Base-by-base conservation (phyloP, 2,797 vertebrate species). In the Melanitta fusca region DNA sequence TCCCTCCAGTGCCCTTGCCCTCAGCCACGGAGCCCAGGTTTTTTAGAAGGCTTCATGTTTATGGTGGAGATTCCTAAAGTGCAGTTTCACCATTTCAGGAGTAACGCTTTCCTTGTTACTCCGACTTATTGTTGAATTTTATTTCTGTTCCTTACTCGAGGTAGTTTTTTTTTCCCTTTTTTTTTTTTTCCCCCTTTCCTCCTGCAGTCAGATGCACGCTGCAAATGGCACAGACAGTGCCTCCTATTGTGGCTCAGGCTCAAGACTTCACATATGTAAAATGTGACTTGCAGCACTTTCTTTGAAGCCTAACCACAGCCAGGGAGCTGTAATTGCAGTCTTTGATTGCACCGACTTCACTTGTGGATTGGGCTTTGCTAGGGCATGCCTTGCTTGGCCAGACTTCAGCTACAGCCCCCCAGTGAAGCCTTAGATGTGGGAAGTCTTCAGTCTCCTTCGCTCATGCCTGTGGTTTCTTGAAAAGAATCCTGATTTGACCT, bases 341-440 rank as follows among this genome's bases (percentile, higher is more conserved):
- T 99, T 98, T 99, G 99, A 99, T 99, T 98, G 97, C 85, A 73
- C 98, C 96, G 98, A 97, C 96, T 96, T 97, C 96, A 82, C 98
- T 97, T 97, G 97, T 97, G 98, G 98, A 98, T 98, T 98, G 98
- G 98, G 98, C 98, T 97, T 95, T 94, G 98, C 97, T 95, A 97
- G 98, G 98, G 98, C 98, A 98, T 97, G 97, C 98, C 96, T 93
- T 15, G 85, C 96, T 98, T 95, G 96, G 98, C 98, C 95, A 98
- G 97, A 97, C 98, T 98, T 98, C 98, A 98, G 98, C 98, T 95
- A 82, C 98, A 98, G 98, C 97, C 98, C 97, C 98, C 98, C 98
- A 98, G 98, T 97, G 97, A 98, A 97, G 98, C 97, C 97, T 99
- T 97, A 99, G 99, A 99, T 99, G 98, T 99, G 99, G 99, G 98